Conservation (phyloP, 2,113 vertebrate species). For the Zapornia atra region DNA sequence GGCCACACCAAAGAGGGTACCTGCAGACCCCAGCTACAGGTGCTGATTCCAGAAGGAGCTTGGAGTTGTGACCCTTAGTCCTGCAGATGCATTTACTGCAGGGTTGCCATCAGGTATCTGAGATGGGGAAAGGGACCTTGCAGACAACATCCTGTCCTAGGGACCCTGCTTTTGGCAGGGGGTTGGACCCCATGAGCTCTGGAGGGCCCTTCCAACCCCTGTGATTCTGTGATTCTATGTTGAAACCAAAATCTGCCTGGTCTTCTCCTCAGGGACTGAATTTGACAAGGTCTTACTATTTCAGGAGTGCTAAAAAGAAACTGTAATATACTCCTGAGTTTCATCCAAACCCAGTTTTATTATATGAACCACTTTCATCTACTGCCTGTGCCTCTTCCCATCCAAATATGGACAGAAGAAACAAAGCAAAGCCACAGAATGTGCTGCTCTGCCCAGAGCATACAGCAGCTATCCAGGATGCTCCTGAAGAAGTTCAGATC, state of each 20-base stretch:
- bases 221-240: no score
- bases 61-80: neutral
- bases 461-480: neutral
- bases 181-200: no score
- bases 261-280: conserved; percentile 7
- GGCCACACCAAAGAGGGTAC: neutral
- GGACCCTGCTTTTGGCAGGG: no score
- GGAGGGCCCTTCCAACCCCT: no score
- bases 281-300: conserved; percentile 59
- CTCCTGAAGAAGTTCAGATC: neutral
- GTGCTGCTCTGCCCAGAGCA: neutral
- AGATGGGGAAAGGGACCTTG: neutral
- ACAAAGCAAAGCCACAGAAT: conserved; percentile 33
- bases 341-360: conserved; percentile 50
- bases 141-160: neutral
- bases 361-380: conserved; percentile 43
- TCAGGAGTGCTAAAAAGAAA: conserved; percentile 36
- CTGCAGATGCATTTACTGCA: neutral
- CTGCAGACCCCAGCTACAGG: neutral
- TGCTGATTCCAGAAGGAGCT: neutral
- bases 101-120: neutral
- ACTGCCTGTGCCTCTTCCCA: conserved; percentile 29
- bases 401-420: conserved; percentile 55
- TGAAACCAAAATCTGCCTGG: conserved; percentile 13
- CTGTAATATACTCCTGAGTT: conserved; percentile 20